These are phyloP conservation scores for Drosophila falleni DNA, from an alignment of 2,888 invertebrate species.

Conservation along the genomic window DNA sequence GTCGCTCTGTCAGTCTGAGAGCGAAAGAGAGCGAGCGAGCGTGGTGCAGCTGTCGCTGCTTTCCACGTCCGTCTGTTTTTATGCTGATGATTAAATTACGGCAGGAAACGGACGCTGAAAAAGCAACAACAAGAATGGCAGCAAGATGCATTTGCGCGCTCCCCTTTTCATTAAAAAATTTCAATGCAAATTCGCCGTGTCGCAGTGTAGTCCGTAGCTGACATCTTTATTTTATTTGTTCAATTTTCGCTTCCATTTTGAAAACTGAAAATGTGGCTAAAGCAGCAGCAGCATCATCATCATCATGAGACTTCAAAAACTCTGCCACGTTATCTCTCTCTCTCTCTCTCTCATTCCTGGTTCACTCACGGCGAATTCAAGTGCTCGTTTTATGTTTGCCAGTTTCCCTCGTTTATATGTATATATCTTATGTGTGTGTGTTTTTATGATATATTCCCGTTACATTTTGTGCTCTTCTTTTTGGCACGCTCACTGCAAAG, in stretches of 20 bases:
- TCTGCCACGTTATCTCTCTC: conserved; percentile 49
- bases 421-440: conserved; percentile 1
- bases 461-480: conserved; percentile 50
- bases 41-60: conserved; percentile 58
- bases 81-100: conserved; percentile 63
- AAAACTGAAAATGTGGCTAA: conserved; percentile 52
- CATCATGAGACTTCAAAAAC: conserved; percentile 38
- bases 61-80: conserved; percentile 54
- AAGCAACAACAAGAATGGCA: conserved; percentile 16
- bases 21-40: conserved; percentile 20
- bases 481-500: conserved; percentile 64
- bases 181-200: conserved; percentile 32
- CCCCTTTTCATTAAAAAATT: conserved; percentile 41
- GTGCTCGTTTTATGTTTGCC: conserved; percentile 44
- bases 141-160: conserved; percentile 30
- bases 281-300: conserved; percentile 34
- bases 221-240: conserved; percentile 11
- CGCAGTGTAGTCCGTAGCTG: neutral
- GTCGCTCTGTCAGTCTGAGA: conserved; percentile 30
- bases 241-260: conserved; percentile 48
- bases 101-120: conserved; percentile 55
- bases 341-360: conserved; percentile 18
- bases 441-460: conserved; percentile 56
- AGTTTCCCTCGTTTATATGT: conserved; percentile 18
- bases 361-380: conserved; percentile 53